A percentile compares a stretch with the other conserved stretches of the same genome.
Evolutionary conservation across 2,797 vertebrate species (phyloP).

Genomic region (Eulemur albifrons): DNA sequence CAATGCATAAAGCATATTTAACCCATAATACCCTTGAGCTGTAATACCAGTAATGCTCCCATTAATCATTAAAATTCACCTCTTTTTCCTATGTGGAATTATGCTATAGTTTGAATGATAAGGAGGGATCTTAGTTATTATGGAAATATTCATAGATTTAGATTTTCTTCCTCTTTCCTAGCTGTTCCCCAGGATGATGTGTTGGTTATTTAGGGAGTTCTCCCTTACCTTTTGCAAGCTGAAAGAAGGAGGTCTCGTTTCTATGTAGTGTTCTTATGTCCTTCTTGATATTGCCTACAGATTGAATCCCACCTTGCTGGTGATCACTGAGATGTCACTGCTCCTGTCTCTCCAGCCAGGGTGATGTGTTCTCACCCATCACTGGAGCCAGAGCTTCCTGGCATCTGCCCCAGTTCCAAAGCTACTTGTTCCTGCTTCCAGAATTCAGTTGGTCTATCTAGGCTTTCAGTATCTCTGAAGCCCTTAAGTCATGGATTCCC

Average conservation of each 20-base stretch:
- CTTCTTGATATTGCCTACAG: neutral
- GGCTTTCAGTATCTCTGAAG: neutral
- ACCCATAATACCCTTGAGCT: neutral
- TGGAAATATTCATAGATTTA: neutral
- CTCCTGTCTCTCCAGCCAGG: neutral
- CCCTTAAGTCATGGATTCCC: neutral
- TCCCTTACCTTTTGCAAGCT: neutral
- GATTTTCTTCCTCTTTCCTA: neutral
- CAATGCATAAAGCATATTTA: neutral
- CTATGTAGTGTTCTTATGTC: neutral
- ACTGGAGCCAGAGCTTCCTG: neutral
- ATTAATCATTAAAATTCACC: neutral
- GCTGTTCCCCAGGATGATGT: rapidly evolving
- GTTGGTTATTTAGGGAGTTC: neutral
- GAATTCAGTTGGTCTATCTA: neutral
- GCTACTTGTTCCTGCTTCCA: neutral
- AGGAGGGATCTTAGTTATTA: neutral
- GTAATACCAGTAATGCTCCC: neutral
- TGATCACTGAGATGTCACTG: neutral
- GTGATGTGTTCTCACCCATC: neutral
- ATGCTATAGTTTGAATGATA: neutral
- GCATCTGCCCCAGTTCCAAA: neutral
- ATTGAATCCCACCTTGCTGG: neutral
- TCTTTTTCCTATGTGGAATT: neutral
- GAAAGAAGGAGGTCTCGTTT: too few species aligned